Evolutionary conservation across 2,888 invertebrate species (phyloP), one percentile per base, ranked within the genome.

Genomic region (Fissipunctia ypsillon): DNA sequence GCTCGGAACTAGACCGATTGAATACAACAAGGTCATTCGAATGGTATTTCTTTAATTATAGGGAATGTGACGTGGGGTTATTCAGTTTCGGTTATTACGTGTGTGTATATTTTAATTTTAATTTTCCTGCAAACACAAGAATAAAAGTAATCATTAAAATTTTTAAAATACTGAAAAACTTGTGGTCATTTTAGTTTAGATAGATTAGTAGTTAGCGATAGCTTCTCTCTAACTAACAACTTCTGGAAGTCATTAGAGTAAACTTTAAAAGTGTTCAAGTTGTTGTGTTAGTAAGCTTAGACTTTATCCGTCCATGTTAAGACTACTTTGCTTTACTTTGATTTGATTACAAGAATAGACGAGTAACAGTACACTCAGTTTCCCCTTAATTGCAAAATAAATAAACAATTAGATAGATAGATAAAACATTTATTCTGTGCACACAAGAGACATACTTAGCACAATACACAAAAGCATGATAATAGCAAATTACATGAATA

Each of bases 1-100:
- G 38, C 52, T 45, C 19, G 10, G n/a, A 84, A 67, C 75, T 45
- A 72, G 84, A 76, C 75, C 76, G 68, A 85, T 77, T 50, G 64
- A 57, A 48, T 64, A 59, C 72, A 52, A 63, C 78, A 81, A 83
- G 80, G 79, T 60, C 63, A 64, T 45, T 64, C 19, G 41, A 59
- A 59, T 57, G 25, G 84, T 9, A 69, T 71, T 63, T 63, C n/a
- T 69, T 61, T 75, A 74, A 80, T 80, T 72, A 73, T 48, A 43
- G n/a, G 35, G 14, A 41, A 54, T 28, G 1, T 35, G 22, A 12
- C 57, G 16, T 28, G 28, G 7, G 38, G 6, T 66, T 52, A 31
- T 56, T 64, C 38, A 25, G 2, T 43, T 31, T 35, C 10, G 19
- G 35, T 45, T 22, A 16, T 50, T 31, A 19, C 12, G 12, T 52